Evolutionary conservation across 2,888 invertebrate species (phyloP), one percentile per base, ranked within the genome.

Genomic region (Campoplex capitator): DNA sequence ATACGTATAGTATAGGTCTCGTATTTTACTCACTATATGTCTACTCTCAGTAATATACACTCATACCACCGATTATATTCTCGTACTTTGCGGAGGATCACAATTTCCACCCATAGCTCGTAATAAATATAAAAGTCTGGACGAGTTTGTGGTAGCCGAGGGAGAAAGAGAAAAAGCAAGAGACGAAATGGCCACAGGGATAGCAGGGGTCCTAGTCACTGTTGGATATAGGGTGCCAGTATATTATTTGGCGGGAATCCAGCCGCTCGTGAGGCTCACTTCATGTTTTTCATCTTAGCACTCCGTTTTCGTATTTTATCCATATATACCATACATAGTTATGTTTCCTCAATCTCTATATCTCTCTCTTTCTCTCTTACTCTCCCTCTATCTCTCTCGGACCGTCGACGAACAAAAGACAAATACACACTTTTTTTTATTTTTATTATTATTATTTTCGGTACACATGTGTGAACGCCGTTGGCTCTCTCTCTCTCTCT

Each of bases 161-260:
- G 35, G 62, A 32, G 65, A n/a, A 62, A 85, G 79, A 68, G 84
- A 73, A 68, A 75, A 51, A 62, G 65, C 23, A 23, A 70, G 76
- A 58, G 62, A 51, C 51, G 82, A 78, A 42, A 77, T 81, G 82
- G 74, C 67, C 58, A 81, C 79, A 73, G 83, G 86, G 80, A 84
- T 85, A 71, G 71, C 54, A 35, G 28, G 68, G 83, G 84, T 77
- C 81, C 86, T 88, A 89, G 88, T 85, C 78, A 80, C 78, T 85
- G 80, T 79, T 54, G 88, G 89, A 90, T 91, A 91, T 91, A 91
- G 93, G 92, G 90, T 90, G 92, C 92, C 91, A 89, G 93, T 93
- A 93, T 94, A 94, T 94, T 94, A 94, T 94, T 93, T 94, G 94
- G 94, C 94, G 92, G 90, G 88, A 89, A 90, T 94, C 94, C 94